Conservation (phyloP, 2,797 vertebrate species). For the Pangasius macronema region DNA sequence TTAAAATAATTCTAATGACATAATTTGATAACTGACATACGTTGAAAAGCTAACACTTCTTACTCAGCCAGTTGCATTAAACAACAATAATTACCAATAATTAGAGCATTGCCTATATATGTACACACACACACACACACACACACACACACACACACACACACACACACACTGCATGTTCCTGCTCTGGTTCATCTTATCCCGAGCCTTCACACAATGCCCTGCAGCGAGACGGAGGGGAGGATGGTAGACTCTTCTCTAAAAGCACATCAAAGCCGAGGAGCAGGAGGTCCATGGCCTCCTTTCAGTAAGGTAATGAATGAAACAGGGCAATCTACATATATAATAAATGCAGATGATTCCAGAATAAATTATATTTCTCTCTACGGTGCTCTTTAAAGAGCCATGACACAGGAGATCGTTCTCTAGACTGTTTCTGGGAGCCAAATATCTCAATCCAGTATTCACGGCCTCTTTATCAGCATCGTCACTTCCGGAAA, state of each 20-base stretch:
- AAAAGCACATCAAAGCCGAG: constrained; percentile 10
- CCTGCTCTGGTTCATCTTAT: background rate
- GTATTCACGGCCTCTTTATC: background rate
- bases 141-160: no score
- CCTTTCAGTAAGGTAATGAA: background rate
- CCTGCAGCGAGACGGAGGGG: background rate
- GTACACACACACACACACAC: no score
- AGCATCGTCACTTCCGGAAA: background rate
- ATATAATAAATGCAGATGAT: background rate
- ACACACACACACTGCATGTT: no score
- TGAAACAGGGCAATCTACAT: background rate
- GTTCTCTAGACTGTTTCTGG: background rate
- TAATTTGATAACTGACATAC: background rate
- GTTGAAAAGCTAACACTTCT: background rate
- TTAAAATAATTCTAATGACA: background rate
- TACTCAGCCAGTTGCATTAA: background rate
- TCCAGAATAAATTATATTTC: background rate
- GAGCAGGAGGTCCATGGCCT: background rate
- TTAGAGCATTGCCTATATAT: background rate
- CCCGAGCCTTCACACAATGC: constrained; percentile 11
- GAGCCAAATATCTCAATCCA: background rate
- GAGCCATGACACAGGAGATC: background rate
- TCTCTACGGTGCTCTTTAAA: background rate
- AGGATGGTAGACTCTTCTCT: background rate
- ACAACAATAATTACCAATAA: background rate